Conservation (phyloP, 2,888 invertebrate genomes). For the Nomada lathburiana region DNA sequence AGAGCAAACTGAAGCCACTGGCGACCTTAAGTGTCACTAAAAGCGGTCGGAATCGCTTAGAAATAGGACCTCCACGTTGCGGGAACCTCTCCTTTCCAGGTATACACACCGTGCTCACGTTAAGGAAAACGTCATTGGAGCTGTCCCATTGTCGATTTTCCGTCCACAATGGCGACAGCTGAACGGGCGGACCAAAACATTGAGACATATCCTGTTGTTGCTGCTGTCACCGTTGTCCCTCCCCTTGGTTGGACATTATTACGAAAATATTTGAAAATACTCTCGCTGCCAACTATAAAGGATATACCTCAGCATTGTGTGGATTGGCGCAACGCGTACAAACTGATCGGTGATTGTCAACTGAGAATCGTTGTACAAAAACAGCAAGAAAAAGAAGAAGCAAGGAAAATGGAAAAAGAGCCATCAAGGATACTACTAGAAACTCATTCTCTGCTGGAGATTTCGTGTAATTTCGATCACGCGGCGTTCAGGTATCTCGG, state of each 20-base stretch:
- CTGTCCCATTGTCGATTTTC: constrained; percentile 78
- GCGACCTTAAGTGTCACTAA: constrained; percentile 76
- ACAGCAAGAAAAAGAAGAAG: not conserved
- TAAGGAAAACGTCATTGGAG: constrained; percentile 77
- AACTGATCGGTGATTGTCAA: constrained; percentile 21
- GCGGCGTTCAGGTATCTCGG: constrained; percentile 53
- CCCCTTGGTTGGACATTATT: constrained; percentile 76
- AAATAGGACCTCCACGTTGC: constrained; percentile 71
- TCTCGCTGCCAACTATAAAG: constrained; percentile 48
- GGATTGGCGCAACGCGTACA: constrained; percentile 48
- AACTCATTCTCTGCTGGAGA: constrained; percentile 54
- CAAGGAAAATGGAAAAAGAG: not conserved
- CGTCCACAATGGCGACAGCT: constrained; percentile 81
- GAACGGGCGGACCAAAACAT: constrained; percentile 83
- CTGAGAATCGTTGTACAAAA: constrained; percentile 23
- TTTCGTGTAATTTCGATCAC: constrained; percentile 65
- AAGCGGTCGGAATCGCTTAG: constrained; percentile 72
- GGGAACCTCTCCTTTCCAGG: constrained; percentile 54
- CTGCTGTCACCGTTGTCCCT: constrained; percentile 78
- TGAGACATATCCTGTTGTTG: constrained; percentile 83
- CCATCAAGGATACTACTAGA: not conserved
- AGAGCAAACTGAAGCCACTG: constrained; percentile 75
- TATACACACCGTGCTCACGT: constrained; percentile 46
- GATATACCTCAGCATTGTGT: constrained; percentile 56
- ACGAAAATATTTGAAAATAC: constrained; percentile 81